Conservation (phyloP, 1,140 invertebrate species). For the Drosophila trapezifrons region DNA sequence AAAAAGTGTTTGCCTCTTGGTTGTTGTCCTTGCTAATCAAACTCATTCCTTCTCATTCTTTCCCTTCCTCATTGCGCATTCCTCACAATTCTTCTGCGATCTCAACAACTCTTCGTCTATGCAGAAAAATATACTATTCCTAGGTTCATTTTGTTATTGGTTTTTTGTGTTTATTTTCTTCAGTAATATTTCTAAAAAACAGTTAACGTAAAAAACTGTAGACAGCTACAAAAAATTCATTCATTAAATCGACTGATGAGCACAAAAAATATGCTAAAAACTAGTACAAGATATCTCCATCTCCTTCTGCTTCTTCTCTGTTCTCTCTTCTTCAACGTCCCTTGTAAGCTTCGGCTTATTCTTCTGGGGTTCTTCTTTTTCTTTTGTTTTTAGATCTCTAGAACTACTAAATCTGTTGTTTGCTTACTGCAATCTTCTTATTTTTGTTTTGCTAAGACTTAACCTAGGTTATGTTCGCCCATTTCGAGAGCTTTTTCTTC, state of each 20-base stretch:
- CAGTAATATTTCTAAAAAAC: conserved; percentile 70
- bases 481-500: conserved; percentile 20
- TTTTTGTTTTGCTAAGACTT: conserved; percentile 69
- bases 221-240: conserved; percentile 79
- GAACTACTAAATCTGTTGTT: conserved; percentile 63
- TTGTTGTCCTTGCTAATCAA: conserved; percentile 45
- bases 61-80: conserved; percentile 1
- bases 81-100: conserved; percentile 22
- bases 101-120: conserved; percentile 29
- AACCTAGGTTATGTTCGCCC: conserved; percentile 42
- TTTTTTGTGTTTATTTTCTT: conserved; percentile 37
- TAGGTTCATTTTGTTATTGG: conserved; percentile 36
- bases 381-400: conserved; percentile 36
- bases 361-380: conserved; percentile 4
- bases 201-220: conserved; percentile 79
- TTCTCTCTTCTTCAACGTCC: conserved; percentile 4
- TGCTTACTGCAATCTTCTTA: conserved; percentile 55
- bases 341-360: conserved; percentile 23
- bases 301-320: conserved; percentile 13
- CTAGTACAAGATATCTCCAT: conserved; percentile 67
- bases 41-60: conserved; percentile 7
- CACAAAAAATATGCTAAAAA: conserved; percentile 82
- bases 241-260: conserved; percentile 80
- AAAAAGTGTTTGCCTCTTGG: conserved; percentile 71
- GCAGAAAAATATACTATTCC: conserved; percentile 62